phyloP scores from a whole-genome alignment of 2,888 invertebrate genomes.

The Ypsolopha scabrella region DNA sequence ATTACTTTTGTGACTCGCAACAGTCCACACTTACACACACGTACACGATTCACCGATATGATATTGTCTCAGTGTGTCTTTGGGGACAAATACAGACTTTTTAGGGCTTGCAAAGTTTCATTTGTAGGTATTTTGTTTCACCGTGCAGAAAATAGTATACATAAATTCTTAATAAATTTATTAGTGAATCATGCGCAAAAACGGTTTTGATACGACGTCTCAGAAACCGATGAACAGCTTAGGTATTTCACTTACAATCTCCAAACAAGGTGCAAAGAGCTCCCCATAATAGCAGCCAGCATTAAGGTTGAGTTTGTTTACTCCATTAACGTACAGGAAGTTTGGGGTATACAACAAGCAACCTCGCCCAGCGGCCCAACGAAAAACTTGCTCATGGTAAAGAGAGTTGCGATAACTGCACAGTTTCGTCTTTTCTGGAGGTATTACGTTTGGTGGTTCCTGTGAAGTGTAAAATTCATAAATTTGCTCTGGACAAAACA shows the following conservation, averaged over 20 bases:
- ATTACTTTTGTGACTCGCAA: too few relatives aligned
- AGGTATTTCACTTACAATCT: conserved; percentile 36
- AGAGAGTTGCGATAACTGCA: conserved; percentile 50
- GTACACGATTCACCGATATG: too few relatives aligned
- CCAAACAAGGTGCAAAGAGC: conserved; percentile 49
- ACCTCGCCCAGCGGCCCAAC: conserved; percentile 56
- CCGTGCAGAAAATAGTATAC: too few relatives aligned
- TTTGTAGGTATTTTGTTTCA: too few relatives aligned
- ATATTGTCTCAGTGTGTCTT: too few relatives aligned
- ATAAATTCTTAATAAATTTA: too few relatives aligned
- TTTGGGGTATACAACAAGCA: conserved; percentile 52
- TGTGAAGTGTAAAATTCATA: conserved; percentile 15
- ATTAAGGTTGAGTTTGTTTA: conserved; percentile 38
- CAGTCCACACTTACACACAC: too few relatives aligned
- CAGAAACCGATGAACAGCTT: too few relatives aligned
- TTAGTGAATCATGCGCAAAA: too few relatives aligned
- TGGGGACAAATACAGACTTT: too few relatives aligned
- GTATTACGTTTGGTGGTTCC: conserved; percentile 39
- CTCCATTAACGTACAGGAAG: conserved; percentile 41
- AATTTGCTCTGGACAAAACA: not conserved
- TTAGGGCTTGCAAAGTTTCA: too few relatives aligned
- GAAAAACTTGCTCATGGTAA: conserved; percentile 53
- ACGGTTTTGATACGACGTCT: too few relatives aligned
- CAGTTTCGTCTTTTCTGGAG: conserved; percentile 28
- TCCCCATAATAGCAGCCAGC: conserved; percentile 43